These are phyloP conservation scores for Cricetomys ansorgei DNA, from an alignment of 2,113 vertebrate species.

Conservation along the genomic window DNA sequence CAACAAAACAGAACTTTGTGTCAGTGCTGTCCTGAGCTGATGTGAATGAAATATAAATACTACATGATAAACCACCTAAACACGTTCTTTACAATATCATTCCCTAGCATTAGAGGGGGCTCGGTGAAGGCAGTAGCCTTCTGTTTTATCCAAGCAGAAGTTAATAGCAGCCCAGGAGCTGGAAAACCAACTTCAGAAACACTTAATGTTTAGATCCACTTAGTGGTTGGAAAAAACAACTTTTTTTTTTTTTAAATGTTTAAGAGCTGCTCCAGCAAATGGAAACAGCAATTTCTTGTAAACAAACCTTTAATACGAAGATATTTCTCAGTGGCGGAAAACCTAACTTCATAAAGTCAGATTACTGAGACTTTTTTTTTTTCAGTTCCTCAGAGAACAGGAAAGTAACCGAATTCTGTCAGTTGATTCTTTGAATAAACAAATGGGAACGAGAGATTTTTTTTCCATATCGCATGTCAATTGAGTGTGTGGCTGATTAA, in stretches of 20 bases:
- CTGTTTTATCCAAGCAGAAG: slow-evolving; percentile 80
- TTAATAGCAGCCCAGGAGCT: slow-evolving; percentile 85
- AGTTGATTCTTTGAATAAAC: slow-evolving; percentile 82
- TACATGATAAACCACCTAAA: slow-evolving; percentile 65
- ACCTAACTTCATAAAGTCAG: slow-evolving; percentile 85
- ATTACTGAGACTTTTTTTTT: slow-evolving; percentile 82
- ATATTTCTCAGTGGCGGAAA: slow-evolving; percentile 86
- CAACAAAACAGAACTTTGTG: slow-evolving; percentile 42
- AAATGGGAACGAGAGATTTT: slow-evolving; percentile 83
- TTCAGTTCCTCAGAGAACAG: slow-evolving; percentile 79
- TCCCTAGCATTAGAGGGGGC: slow-evolving; percentile 20
- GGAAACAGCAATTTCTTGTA: slow-evolving; percentile 89
- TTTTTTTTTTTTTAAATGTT: slow-evolving; percentile 73
- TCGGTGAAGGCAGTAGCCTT: slow-evolving; percentile 67
- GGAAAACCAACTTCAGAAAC: slow-evolving; percentile 87
- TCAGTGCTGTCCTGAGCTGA: slow-evolving; percentile 54
- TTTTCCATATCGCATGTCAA: slow-evolving; percentile 86
- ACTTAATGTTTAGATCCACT: slow-evolving; percentile 90
- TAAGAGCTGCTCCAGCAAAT: slow-evolving; percentile 83
- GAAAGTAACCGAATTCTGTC: slow-evolving; percentile 83
- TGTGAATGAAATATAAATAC: slow-evolving; percentile 53
- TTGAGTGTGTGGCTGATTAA: slow-evolving; percentile 71
- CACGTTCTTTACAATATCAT: slow-evolving; percentile 65
- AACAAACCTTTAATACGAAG: slow-evolving; percentile 88
- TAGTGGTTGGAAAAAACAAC: slow-evolving; percentile 91